Percentiles rank a stretch among this genome's conserved stretches.
These are phyloP conservation scores for Phorcus lineatus DNA, from an alignment of 2,888 invertebrate species.

Conservation along the genomic window DNA sequence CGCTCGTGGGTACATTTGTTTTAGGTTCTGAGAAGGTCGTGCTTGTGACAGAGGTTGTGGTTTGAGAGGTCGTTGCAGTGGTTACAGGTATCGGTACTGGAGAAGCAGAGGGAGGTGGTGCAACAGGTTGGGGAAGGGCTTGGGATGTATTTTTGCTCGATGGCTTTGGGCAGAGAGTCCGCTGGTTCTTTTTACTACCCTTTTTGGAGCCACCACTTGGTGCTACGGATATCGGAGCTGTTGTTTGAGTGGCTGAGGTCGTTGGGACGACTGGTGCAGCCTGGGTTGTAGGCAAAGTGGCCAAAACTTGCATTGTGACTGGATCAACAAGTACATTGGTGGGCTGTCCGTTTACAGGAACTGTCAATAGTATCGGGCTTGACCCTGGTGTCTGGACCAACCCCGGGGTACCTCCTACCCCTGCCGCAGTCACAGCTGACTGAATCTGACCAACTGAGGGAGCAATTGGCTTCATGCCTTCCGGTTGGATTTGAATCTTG, in stretches of 20 bases:
- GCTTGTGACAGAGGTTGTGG: conserved; percentile 27
- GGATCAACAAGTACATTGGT: conserved; percentile 65
- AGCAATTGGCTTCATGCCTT: neutral
- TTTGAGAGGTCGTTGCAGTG: conserved; percentile 45
- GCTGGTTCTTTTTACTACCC: neutral
- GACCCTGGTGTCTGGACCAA: conserved; percentile 30
- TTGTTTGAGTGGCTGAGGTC: conserved; percentile 13
- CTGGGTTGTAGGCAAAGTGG: neutral
- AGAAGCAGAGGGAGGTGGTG: neutral
- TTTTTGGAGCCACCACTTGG: conserved; percentile 13
- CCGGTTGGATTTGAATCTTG: neutral
- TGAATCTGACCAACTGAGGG: neutral
- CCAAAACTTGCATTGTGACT: conserved; percentile 55
- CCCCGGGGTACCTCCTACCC: neutral
- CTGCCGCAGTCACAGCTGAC: neutral
- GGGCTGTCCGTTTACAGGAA: conserved; percentile 62
- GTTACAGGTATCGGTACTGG: conserved; percentile 35
- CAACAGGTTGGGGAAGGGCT: neutral
- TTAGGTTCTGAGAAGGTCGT: neutral
- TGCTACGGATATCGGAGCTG: neutral
- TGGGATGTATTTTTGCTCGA: neutral
- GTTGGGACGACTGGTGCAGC: neutral
- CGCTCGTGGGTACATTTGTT: neutral
- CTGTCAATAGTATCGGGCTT: conserved; percentile 67
- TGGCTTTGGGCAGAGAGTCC: conserved; percentile 24